These are phyloP conservation scores for Aphelocoma californica DNA, from an alignment of 2,797 vertebrate species.

Conservation along the genomic window DNA sequence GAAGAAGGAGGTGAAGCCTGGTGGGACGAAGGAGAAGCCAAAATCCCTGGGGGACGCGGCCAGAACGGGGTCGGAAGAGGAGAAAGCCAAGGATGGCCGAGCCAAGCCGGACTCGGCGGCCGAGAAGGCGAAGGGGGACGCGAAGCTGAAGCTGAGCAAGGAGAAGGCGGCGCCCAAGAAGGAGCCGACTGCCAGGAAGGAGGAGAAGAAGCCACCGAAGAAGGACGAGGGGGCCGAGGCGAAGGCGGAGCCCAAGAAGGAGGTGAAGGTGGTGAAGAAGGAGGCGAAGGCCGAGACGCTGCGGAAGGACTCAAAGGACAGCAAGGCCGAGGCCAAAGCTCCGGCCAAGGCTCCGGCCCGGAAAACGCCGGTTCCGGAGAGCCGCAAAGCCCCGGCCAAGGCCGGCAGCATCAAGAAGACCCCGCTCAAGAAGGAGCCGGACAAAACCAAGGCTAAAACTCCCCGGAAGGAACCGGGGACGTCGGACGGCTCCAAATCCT, in stretches of 20 bases:
- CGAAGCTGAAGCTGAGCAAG: slow-evolving; percentile 34
- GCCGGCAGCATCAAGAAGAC: slow-evolving; percentile 73
- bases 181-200: slow-evolving; percentile 75
- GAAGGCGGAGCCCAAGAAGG: slow-evolving; percentile 80
- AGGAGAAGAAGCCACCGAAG: slow-evolving; percentile 75
- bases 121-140: background rate
- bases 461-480: slow-evolving; percentile 10
- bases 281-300: slow-evolving; percentile 18
- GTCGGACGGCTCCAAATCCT: slow-evolving; percentile 67
- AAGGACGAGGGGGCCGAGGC: slow-evolving; percentile 72
- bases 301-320: slow-evolving; percentile 39
- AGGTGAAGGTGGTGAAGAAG: slow-evolving; percentile 69
- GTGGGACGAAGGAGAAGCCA: slow-evolving; percentile 5
- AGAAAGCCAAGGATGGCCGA: background rate
- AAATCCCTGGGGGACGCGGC: slow-evolving; percentile 8
- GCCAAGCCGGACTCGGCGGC: slow-evolving; percentile 14
- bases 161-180: slow-evolving; percentile 58
- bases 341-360: background rate
- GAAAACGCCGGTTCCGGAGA: slow-evolving; percentile 26
- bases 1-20: slow-evolving; percentile 36
- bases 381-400: slow-evolving; percentile 69
- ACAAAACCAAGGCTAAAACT: slow-evolving; percentile 55
- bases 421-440: slow-evolving; percentile 71
- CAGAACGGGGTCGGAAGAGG: background rate
- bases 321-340: slow-evolving; percentile 33